Evolutionary conservation across 2,113 vertebrate species (phyloP), one percentile per base, ranked within the genome.

Genomic region (Corydoras sp.): DNA sequence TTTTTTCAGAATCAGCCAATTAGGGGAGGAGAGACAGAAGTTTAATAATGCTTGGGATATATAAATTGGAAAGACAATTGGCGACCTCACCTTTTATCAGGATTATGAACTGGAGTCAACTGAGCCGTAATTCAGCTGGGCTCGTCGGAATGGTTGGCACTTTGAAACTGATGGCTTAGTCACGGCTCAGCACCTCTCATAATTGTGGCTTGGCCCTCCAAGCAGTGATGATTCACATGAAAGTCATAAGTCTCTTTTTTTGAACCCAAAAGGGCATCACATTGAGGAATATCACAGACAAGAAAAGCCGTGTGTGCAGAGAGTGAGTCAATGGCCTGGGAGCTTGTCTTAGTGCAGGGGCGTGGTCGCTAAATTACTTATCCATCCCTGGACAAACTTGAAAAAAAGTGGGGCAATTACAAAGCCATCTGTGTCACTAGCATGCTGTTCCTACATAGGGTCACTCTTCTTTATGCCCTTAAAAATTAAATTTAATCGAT

Each of bases 141-240:
- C 35, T 5, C 4, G 35, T 43, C 35, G 35, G 35, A 43, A 43
- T 8, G 35, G 35, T 43, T 43, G 35, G 49, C 49, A 30, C 50
- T 2, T 14, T 2, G 66, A 76, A 74, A 71, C 76, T 71, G 70
- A 74, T 32, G 50, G 74, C 54, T 72, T 54, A 70, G 78, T 74
- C 59, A 72, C 65, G 68, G 59, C 62, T 76, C 63, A 74, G 8
- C 7, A 62, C 35, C 55, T 58, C 64, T 64, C 51, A 56, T 68
- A 68, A 76, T 64, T 76, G 71, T 74, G 49, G 67, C 59, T 71
- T 70, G 62, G 64, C 62, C 58, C 68, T 66, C 60, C 10, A 54
- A 76, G 77, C 54, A 29, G 63, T 32, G 11, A 53, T 63, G 65
- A 35, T 72, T 56, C 62, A 67, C 68, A 67, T 71, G 69, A 72